Percentiles rank a stretch among this genome's conserved stretches.
Conservation (phyloP, 2,113 vertebrate species). For the Pelvicachromis taeniatus region DNA sequence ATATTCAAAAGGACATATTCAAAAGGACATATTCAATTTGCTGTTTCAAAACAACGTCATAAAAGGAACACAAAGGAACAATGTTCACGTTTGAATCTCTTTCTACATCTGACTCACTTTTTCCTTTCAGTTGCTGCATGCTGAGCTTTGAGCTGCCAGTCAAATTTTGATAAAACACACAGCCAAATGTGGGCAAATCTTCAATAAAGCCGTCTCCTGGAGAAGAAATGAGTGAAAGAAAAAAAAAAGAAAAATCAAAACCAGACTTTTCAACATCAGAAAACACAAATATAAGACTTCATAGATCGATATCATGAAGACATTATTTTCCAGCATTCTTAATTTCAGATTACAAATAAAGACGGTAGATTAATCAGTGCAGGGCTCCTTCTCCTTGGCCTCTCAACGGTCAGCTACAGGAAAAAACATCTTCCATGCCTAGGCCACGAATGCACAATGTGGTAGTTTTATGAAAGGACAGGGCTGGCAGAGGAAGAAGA, state of each 20-base stretch:
- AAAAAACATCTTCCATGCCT: not conserved
- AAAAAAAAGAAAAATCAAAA: not conserved
- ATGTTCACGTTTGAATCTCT: not conserved
- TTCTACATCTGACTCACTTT: not conserved
- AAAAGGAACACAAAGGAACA: not conserved
- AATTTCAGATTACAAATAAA: not conserved
- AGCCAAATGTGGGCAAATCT: conserved; percentile 27
- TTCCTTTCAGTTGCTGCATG: not conserved
- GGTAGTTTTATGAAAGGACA: not conserved
- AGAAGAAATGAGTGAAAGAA: not conserved
- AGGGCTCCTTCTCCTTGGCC: not conserved
- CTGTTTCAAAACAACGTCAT: not conserved
- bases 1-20: not conserved
- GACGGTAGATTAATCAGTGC: not conserved
- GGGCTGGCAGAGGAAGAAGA: not conserved
- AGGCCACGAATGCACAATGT: not conserved
- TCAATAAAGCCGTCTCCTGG: not conserved
- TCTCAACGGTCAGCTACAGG: not conserved
- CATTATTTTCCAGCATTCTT: not conserved
- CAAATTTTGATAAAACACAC: conserved; percentile 4
- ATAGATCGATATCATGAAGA: not conserved
- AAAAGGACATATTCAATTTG: not conserved
- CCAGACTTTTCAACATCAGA: not conserved
- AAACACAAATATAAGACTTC: not conserved
- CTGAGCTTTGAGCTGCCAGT: conserved; percentile 10